phyloP scores from a whole-genome alignment of 2,888 invertebrate species.

The Phengaris arion region DNA sequence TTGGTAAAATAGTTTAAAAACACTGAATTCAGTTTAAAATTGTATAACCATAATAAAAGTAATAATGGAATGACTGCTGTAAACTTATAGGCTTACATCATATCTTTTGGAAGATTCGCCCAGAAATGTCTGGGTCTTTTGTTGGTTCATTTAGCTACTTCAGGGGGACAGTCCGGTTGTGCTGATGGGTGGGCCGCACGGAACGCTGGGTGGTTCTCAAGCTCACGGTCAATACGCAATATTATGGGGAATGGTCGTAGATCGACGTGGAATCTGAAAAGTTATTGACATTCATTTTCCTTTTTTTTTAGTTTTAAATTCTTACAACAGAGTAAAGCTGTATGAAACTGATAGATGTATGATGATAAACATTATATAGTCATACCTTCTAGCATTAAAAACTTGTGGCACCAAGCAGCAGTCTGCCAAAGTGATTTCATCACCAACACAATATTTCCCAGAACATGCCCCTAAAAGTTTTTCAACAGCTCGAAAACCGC shows the following conservation, averaged over 20 bases:
- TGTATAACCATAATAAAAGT: too few relatives aligned
- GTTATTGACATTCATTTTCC: neutral
- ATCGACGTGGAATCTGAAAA: conserved; percentile 92
- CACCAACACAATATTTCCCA: conserved; percentile 95
- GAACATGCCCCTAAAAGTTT: conserved; percentile 89
- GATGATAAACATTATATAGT: neutral
- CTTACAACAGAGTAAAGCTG: too few relatives aligned
- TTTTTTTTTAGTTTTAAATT: too few relatives aligned
- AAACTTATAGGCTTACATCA: conserved; percentile 31
- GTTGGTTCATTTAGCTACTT: conserved; percentile 83
- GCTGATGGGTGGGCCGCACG: conserved; percentile 93
- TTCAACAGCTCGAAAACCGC: conserved; percentile 94
- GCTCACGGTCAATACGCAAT: conserved; percentile 89
- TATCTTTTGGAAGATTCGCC: conserved; percentile 28
- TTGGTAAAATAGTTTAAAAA: too few relatives aligned
- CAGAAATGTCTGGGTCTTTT: conserved; percentile 22
- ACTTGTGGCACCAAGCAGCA: conserved; percentile 97
- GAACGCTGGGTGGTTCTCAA: conserved; percentile 94
- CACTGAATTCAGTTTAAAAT: neutral
- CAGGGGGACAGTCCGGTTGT: conserved; percentile 97
- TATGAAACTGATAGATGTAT: neutral
- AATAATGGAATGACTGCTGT: neutral
- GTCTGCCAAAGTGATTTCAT: conserved; percentile 96
- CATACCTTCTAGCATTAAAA: conserved; percentile 92
- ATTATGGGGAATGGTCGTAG: conserved; percentile 94